Conservation (phyloP, 2,888 invertebrate genomes). For the Mylabris sibirica region DNA sequence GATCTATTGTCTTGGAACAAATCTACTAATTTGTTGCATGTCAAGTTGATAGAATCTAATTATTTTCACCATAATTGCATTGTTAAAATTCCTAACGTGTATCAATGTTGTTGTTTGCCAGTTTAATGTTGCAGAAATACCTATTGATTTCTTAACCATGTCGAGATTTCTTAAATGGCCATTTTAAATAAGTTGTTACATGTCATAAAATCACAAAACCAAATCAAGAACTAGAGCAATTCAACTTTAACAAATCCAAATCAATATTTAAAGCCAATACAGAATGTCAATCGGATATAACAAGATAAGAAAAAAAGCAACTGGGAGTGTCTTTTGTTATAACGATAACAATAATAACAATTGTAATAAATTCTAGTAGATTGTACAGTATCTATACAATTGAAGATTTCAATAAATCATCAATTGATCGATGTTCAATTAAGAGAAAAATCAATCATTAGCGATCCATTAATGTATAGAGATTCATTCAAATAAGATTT, state of each 20-base stretch:
- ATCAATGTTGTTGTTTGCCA: neutral
- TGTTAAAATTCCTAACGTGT: neutral
- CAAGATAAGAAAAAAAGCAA: conserved; percentile 10
- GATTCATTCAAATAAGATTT: neutral
- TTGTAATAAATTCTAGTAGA: conserved; percentile 30
- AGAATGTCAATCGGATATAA: conserved; percentile 15
- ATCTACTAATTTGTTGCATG: neutral
- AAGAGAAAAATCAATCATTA: neutral
- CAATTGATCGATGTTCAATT: neutral
- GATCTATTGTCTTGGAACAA: no score
- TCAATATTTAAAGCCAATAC: conserved; percentile 21
- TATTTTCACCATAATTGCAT: neutral
- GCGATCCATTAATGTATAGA: neutral
- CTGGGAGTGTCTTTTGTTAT: conserved; percentile 28
- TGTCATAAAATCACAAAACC: conserved; percentile 9
- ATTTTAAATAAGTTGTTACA: conserved; percentile 11
- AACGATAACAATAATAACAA: conserved; percentile 17
- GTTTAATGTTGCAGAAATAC: conserved; percentile 7
- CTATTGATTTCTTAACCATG: neutral
- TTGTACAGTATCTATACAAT: no score
- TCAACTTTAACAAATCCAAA: conserved; percentile 28
- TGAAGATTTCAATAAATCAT: conserved; percentile 50
- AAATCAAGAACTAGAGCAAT: conserved; percentile 11
- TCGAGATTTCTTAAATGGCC: neutral
- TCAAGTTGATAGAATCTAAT: neutral